phyloP scores from a whole-genome alignment of 2,797 vertebrate genomes.

The Hoplostethus atlanticus region DNA sequence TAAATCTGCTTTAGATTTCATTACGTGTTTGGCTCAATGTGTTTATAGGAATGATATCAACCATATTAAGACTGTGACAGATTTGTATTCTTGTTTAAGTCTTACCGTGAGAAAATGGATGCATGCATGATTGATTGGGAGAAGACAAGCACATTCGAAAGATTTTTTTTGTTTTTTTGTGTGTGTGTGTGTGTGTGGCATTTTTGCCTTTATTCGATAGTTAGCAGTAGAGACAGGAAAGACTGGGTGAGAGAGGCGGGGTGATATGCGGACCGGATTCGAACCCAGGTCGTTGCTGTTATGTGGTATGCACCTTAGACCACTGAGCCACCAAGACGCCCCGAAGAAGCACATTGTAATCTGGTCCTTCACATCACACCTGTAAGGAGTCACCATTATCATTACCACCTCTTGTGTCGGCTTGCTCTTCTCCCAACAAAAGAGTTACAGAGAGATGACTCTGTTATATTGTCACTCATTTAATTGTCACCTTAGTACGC shows the following conservation, averaged over 20 bases:
- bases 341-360: conserved; percentile 27
- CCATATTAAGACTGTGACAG: no score
- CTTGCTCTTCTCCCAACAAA: background rate
- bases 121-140: conserved; percentile 18
- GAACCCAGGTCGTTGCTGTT: no score
- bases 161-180: background rate
- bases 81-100: conserved; percentile 39
- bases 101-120: conserved; percentile 26
- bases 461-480: background rate
- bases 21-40: conserved; percentile 30
- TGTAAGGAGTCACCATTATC: conserved; percentile 3
- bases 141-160: conserved; percentile 48
- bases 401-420: conserved; percentile 18
- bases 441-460: no score
- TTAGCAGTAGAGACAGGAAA: no score
- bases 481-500: background rate
- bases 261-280: no score
- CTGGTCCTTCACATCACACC: conserved; percentile 23
- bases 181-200: no score
- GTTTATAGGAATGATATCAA: conserved; percentile 22
- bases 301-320: no score
- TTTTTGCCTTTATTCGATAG: no score
- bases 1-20: conserved; percentile 33
- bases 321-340: no score
- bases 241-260: no score